Evolutionary conservation across 2,797 vertebrate genomes (phyloP), one percentile per base, ranked within the genome.

Genomic region (Catamblyrhynchus diadema): DNA sequence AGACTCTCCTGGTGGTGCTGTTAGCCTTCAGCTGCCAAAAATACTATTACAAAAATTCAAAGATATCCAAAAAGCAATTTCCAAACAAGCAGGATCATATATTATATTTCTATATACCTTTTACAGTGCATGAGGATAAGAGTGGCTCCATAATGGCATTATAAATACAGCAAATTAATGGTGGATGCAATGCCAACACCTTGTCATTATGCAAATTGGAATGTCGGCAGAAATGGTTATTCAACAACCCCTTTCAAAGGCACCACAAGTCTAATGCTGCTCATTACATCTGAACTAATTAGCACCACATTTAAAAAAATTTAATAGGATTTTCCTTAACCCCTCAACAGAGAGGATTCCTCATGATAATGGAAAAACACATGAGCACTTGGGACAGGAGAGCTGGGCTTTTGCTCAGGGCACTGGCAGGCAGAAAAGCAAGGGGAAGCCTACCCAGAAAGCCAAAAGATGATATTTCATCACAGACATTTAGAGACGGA

Each of bases 81-180:
- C 79, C 79, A 94, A 95, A 83, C 59, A 81, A 78, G 81, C 51
- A 91, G 86, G 69, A 50, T 86, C 72, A 35, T 89, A 62, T 66
- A 74, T 95, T 80, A 45, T 72, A 74, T 89, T 96, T 93, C 64
- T 81, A 88, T 91, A 93, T 73, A 95, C 86, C 70, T 94, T 92
- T 92, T 86, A 75, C 22, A 95, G 91, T 6, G n/a, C 2, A 1
- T 1, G 24, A 91, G 90, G 86, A 48, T 44, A 85, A 93, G 73
- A 83, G 88, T 39, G 60, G 92, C 89, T 88, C 66, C 59, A 33
- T 95, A 97, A 96, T 85, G 88, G 79, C 71, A 39, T 94, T 94
- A 93, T 96, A 96, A 94, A 97, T 93, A 97, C n/a, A 93, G 90
- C 95, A 96, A 97, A 97, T 94, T 95, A 96, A 97, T 97, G 97